These are phyloP conservation scores for Pygoscelis antarcticus DNA, from an alignment of 2,113 vertebrate genomes.

Conservation along the genomic window DNA sequence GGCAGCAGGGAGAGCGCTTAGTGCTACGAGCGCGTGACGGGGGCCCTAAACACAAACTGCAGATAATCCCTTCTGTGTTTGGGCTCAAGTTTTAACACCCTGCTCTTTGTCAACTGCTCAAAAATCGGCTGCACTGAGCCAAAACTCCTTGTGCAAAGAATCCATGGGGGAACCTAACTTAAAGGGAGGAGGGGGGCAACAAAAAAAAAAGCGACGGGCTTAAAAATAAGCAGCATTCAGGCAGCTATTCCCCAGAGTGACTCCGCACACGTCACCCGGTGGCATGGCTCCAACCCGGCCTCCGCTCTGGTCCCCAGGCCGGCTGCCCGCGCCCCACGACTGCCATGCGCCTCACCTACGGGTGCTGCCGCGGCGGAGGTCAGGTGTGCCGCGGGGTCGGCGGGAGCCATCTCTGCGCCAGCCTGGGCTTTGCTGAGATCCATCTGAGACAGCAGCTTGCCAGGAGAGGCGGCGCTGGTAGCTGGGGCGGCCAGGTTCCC, in stretches of 20 bases:
- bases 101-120: neutral
- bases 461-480: constrained; percentile 5
- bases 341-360: constrained; percentile 57
- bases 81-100: neutral
- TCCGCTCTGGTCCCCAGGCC: neutral
- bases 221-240: neutral
- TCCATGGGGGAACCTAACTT: neutral
- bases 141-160: neutral
- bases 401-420: neutral
- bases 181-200: neutral
- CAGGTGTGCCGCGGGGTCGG: neutral
- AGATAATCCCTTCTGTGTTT: neutral
- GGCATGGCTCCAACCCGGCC: neutral
- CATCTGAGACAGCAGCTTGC: constrained; percentile 44
- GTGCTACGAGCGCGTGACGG: fast-evolving
- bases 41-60: neutral
- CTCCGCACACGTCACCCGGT: neutral
- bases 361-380: constrained; percentile 19
- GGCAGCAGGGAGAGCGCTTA: neutral
- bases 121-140: neutral
- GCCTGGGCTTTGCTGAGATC: constrained; percentile 48
- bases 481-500: neutral
- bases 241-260: neutral
- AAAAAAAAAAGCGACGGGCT: fast-evolving
- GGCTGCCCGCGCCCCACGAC: neutral